Evolutionary conservation across 1,140 invertebrate species (phyloP).

Genomic region (Camponotus floridanus): DNA sequence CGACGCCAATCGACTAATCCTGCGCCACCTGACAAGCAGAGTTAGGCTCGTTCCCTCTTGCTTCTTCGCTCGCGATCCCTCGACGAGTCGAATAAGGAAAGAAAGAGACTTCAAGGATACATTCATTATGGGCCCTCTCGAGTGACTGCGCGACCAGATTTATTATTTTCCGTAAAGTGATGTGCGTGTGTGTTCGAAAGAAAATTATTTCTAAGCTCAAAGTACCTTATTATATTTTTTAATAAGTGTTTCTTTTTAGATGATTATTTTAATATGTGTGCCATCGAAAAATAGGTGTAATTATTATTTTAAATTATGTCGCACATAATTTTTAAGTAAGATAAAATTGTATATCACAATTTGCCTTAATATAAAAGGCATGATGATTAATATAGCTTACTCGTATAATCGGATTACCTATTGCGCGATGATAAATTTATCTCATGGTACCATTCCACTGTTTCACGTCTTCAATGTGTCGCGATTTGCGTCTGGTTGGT

Average conservation of each 20-base stretch:
- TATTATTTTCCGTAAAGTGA: slow-evolving; percentile 42
- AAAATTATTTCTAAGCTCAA: slow-evolving; percentile 17
- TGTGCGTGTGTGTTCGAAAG: not conserved
- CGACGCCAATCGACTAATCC: slow-evolving; percentile 78
- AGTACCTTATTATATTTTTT: not conserved
- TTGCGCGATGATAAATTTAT: slow-evolving; percentile 50
- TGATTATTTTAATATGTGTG: not conserved
- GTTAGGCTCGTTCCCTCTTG: slow-evolving; percentile 43
- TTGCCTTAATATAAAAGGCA: not conserved
- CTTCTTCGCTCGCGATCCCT: not conserved
- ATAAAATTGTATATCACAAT: not conserved
- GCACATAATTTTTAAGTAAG: not conserved
- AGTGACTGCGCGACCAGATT: slow-evolving; percentile 16
- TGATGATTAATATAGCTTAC: slow-evolving; percentile 13
- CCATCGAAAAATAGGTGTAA: not conserved
- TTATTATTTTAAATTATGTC: not conserved
- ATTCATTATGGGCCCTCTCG: slow-evolving; percentile 32
- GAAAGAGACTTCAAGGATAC: not conserved
- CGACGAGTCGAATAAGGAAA: not conserved
- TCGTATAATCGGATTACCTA: not conserved
- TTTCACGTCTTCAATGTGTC: slow-evolving; percentile 52
- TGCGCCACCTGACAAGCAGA: slow-evolving; percentile 73
- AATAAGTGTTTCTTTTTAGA: not conserved
- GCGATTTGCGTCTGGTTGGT: slow-evolving; percentile 67
- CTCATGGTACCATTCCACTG: slow-evolving; percentile 44